Evolutionary conservation across 1,140 invertebrate genomes (phyloP), one percentile per base, ranked within the genome.

Genomic region (Pseudomyrmex gracilis): DNA sequence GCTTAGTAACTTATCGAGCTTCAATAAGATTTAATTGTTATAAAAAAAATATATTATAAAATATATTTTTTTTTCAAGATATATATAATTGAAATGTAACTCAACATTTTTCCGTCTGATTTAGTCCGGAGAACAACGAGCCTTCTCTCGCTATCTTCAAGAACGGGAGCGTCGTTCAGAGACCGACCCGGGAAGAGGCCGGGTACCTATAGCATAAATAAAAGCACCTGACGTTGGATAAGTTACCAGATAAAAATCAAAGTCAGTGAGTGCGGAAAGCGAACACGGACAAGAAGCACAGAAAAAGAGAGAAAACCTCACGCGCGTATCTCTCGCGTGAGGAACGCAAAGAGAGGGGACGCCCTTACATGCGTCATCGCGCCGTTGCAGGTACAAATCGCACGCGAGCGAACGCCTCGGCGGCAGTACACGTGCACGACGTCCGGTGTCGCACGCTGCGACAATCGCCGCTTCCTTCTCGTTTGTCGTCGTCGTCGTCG

Each of bases 291-390:
- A 57, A 57, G 17, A 51, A 20, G 17, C 34, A 34, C 34, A 34
- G 34, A 34, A 34, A 34, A 34, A 34, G 34, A 34, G 34, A 34
- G 34, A 34, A 34, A 34, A 74, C 49, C n/a, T n/a, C n/a, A n/a
- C 68, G 17, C 45, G 43, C 73, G 47, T 45, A 55, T 43, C 13
- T 67, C n/a, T 43, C 34, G n/a, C n/a, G 63, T 3, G 24, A n/a
- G n/a, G n/a, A n/a, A 15, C 13, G 34, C 12, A 2, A 43, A 71
- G 53, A 58, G 34, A 60, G 43, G 66, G 53, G 53, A 49, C 64
- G 53, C 20, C 73, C 58, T 89, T 89, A 85, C 88, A 83, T 89
- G 85, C 87, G 87, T 89, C 85, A 85, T 89, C 87, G 82, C 82
- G 73, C 76, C 57, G 70, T 74, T 53, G 70, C 77, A 60, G 58